phyloP scores from a whole-genome alignment of 2,113 vertebrate species.

The Dolichotis patagonum region DNA sequence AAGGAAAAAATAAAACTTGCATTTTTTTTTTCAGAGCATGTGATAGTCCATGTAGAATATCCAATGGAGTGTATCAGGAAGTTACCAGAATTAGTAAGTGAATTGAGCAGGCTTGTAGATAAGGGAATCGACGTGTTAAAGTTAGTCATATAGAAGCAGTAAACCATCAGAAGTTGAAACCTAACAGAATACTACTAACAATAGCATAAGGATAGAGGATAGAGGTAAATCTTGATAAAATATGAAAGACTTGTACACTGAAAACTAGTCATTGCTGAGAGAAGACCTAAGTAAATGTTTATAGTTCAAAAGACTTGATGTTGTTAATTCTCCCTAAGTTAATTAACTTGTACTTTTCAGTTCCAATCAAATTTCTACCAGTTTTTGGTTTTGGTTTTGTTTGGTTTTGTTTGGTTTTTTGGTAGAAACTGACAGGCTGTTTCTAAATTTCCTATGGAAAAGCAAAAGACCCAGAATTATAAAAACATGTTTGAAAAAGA shows the following conservation, averaged over 20 bases:
- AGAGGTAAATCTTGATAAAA: not conserved
- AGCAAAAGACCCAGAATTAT: not conserved
- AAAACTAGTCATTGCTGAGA: not conserved
- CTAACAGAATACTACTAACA: not conserved
- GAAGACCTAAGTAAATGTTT: not conserved
- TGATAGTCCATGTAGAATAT: not conserved
- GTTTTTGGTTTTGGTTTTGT: not conserved
- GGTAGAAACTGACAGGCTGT: not conserved
- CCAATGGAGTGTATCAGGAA: not conserved
- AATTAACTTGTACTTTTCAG: not conserved
- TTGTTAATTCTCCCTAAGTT: not conserved
- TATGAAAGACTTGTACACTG: not conserved
- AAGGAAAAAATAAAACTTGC: not conserved
- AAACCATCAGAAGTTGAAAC: not conserved
- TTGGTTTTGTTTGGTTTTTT: not conserved
- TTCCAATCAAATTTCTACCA: not conserved
- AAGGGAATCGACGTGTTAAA: not conserved
- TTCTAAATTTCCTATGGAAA: not conserved
- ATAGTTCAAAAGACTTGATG: not conserved
- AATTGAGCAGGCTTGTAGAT: not conserved
- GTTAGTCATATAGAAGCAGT: not conserved
- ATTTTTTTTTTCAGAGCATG: not conserved
- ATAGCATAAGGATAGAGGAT: not conserved
- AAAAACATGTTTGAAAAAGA: not conserved
- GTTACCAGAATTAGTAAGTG: not conserved